phyloP scores from a whole-genome alignment of 2,888 invertebrate genomes.

The Alentia gelatinosa region DNA sequence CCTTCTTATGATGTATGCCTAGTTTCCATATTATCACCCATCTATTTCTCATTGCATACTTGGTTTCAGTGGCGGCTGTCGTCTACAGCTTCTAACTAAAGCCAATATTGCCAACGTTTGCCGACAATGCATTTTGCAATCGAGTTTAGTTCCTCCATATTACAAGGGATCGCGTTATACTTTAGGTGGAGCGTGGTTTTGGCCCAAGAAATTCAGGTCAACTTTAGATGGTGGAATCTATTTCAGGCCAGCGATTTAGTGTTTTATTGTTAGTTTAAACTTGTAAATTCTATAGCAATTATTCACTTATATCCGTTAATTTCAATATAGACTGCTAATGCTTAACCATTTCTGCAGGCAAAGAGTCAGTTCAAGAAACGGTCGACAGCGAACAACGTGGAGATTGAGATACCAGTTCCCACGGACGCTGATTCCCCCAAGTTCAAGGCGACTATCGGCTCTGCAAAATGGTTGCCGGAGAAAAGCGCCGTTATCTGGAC shows the following conservation, averaged over 20 bases:
- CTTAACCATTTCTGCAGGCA: no score
- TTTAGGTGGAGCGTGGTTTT: no score
- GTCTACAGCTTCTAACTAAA: neutral
- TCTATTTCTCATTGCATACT: neutral
- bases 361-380: slow-evolving; percentile 98
- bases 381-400: slow-evolving; percentile 97
- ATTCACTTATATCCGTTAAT: no score
- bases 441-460: slow-evolving; percentile 96
- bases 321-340: no score
- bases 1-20: neutral
- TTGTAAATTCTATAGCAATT: no score
- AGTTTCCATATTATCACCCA: neutral
- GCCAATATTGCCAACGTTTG: neutral
- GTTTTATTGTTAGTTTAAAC: no score
- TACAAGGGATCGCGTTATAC: no score
- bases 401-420: slow-evolving; percentile 84
- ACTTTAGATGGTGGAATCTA: no score
- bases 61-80: neutral
- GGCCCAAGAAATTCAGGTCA: no score
- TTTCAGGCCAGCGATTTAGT: no score
- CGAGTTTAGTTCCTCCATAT: no score
- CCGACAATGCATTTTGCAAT: neutral
- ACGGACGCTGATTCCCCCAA: slow-evolving; percentile 96
- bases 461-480: slow-evolving; percentile 96
- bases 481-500: slow-evolving; percentile 97